Evolutionary conservation across 1,140 invertebrate species (phyloP), one percentile per base, ranked within the genome.

Genomic region (Cyclina sinensis): DNA sequence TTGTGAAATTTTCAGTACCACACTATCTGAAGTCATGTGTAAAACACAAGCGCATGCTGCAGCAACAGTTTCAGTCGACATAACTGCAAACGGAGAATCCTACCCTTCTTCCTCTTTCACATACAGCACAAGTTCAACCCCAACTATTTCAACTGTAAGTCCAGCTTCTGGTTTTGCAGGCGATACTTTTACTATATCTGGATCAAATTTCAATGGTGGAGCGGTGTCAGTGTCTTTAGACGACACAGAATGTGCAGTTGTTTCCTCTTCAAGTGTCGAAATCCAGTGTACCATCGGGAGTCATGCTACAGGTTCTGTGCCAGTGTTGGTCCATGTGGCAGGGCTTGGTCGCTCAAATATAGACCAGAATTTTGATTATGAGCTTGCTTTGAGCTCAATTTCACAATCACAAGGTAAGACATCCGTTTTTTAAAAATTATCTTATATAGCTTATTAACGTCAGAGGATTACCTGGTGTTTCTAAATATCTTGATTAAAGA

Each of bases 351-450:
- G 21, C 32, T 88, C 74, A 48, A 91, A 90, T 37, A 62, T 46
- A 62, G 85, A 92, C 78, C 83, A 90, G 39, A 16, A 32, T 14
- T 92, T 94, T 87, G 91, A 89, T 27, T 93, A 92, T 78, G 48
- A 85, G n/a, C 37, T 94, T 5, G 68, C 76, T n/a, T 24, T 87
- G 0, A 82, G 78, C 14, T 73, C 27, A 14, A 89, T 93, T 32
- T 78, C 46, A 21, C 93, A 92, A 18, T 48, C 35, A 14, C 62
- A 59, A 84, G 93, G 93, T 93, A 88, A 76, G 70, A 43, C n/a
- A n/a, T n/a, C n/a, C n/a, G n/a, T n/a, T n/a, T n/a, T n/a, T n/a
- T n/a, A n/a, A n/a, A n/a, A n/a, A n/a, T n/a, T n/a, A n/a, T n/a
- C n/a, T n/a, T n/a, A n/a, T n/a, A n/a, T n/a, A n/a, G n/a, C n/a